phyloP scores from a whole-genome alignment of 2,113 vertebrate species.

The Entomyzon cyanotis region DNA sequence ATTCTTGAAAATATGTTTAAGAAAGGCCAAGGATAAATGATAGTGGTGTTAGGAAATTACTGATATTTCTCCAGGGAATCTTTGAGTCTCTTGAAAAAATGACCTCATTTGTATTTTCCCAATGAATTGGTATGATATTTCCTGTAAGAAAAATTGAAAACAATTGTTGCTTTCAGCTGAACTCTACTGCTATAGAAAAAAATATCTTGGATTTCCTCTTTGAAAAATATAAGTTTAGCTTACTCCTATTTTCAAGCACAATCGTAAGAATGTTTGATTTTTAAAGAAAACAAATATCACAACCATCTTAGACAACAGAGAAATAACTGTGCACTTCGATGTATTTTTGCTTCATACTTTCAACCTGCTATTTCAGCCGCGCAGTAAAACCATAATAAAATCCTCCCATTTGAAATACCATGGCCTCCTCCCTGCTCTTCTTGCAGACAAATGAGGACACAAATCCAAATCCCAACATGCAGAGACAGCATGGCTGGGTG shows the following conservation, averaged over 20 bases:
- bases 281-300: not conserved
- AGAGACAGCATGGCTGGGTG: not conserved
- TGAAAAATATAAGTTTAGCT: constrained; percentile 13
- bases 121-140: constrained; percentile 72
- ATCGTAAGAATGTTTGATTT: not conserved
- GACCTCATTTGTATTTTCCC: constrained; percentile 74
- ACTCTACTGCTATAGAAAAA: not conserved
- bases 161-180: constrained; percentile 70
- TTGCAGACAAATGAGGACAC: not conserved
- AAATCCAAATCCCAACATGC: not conserved
- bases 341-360: not conserved
- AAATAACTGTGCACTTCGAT: not conserved
- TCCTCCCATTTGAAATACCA: not conserved
- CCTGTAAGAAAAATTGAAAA: constrained; percentile 71
- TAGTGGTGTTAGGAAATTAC: constrained; percentile 72
- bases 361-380: constrained; percentile 38
- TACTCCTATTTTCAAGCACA: not conserved
- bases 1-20: constrained; percentile 68
- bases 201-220: constrained; percentile 43
- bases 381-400: constrained; percentile 1
- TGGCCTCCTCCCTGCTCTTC: not conserved
- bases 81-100: constrained; percentile 60
- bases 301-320: not conserved
- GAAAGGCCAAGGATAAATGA: constrained; percentile 68
- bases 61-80: constrained; percentile 75